Evolutionary conservation across 2,797 vertebrate genomes (phyloP).

Genomic region (Pseudopleuronectes americanus): DNA sequence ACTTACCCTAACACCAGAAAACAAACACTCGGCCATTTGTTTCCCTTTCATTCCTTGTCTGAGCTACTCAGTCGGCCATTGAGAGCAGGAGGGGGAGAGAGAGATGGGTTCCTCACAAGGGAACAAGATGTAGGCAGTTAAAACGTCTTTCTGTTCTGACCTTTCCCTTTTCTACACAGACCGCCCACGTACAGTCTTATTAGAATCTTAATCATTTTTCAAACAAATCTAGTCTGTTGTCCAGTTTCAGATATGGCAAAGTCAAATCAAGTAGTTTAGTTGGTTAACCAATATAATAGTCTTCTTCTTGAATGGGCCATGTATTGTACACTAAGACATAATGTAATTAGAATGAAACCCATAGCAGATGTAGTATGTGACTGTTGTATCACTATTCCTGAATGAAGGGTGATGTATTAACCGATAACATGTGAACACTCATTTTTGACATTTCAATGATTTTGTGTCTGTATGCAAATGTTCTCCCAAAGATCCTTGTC

Average conservation of each 20-base stretch:
- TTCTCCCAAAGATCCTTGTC: conserved; percentile 62
- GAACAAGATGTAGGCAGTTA: conserved; percentile 37
- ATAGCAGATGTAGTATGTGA: conserved; percentile 58
- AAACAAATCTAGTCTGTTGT: conserved; percentile 28
- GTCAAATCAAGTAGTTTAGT: conserved; percentile 36
- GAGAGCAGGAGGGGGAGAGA: conserved; percentile 47
- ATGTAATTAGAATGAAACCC: conserved; percentile 55
- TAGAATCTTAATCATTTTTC: conserved; percentile 27
- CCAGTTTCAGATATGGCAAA: conserved; percentile 30
- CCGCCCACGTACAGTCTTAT: conserved; percentile 31
- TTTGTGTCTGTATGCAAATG: conserved; percentile 66
- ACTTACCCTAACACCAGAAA: conserved; percentile 60
- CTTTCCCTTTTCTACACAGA: conserved; percentile 43
- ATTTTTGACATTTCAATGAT: conserved; percentile 61
- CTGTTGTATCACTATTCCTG: conserved; percentile 47
- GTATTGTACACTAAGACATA: conserved; percentile 35
- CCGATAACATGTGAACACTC: conserved; percentile 53
- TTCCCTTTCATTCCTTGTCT: conserved; percentile 70
- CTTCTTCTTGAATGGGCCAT: conserved; percentile 43
- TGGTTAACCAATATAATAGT: conserved; percentile 54
- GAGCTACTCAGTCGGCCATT: conserved; percentile 42
- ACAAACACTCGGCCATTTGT: conserved; percentile 68
- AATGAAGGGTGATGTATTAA: conserved; percentile 51
- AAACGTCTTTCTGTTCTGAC: conserved; percentile 39
- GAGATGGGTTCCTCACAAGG: conserved; percentile 29